Percentiles rank a stretch among this genome's conserved stretches.
These are phyloP conservation scores for Dromas ardeola DNA, from an alignment of 2,113 vertebrate genomes.

Conservation along the genomic window DNA sequence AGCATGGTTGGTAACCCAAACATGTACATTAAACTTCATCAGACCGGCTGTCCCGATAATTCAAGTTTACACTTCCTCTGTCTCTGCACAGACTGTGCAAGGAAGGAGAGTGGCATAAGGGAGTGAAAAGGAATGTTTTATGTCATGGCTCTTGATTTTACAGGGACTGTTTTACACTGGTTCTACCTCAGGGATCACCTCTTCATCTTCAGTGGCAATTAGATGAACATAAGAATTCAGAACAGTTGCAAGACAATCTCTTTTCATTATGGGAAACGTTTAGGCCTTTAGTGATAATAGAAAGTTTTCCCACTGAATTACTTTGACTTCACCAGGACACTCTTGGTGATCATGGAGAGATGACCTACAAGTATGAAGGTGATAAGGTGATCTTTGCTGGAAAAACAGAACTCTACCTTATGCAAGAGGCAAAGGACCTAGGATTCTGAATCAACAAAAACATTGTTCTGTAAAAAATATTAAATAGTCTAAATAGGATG, in stretches of 20 bases:
- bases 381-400: background rate
- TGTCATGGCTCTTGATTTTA: background rate
- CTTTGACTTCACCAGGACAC: background rate
- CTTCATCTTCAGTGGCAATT: background rate
- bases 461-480: background rate
- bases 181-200: background rate
- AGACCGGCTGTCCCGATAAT: rapidly evolving
- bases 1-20: background rate
- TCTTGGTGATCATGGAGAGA: background rate
- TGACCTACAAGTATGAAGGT: background rate
- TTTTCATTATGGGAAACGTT: background rate
- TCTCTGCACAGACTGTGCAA: background rate
- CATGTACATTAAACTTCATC: background rate
- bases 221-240: background rate
- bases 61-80: background rate
- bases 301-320: background rate
- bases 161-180: background rate
- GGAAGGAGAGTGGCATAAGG: background rate
- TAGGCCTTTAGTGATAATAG: background rate
- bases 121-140: background rate
- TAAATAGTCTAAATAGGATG: background rate
- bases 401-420: background rate
- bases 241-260: background rate
- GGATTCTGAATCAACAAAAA: background rate
- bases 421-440: background rate